Evolutionary conservation across 35 echinoderm and acorn worm species (phyloP).

Genomic region (Stichopus chloronotus): DNA sequence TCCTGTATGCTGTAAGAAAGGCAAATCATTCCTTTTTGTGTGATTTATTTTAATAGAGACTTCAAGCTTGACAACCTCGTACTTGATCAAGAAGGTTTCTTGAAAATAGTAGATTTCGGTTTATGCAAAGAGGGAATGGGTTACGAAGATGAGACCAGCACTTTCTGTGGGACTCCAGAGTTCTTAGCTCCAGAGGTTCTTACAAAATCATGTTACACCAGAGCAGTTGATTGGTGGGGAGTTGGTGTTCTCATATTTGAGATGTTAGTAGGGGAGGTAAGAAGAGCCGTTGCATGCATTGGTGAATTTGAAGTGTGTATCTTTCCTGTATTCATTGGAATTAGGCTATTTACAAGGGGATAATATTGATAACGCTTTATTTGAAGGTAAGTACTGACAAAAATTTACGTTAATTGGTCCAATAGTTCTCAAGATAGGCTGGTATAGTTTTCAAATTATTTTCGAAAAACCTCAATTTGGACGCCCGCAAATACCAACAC

Average conservation of each 20-base stretch:
- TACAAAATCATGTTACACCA: conserved; percentile 92
- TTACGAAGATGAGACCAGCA: conserved; percentile 87
- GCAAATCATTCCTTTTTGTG: neutral
- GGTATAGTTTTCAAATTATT: too few species aligned
- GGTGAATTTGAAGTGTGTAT: too few species aligned
- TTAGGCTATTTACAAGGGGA: too few species aligned
- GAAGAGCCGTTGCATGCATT: neutral
- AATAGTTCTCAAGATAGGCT: too few species aligned
- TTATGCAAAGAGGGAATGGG: conserved; percentile 99
- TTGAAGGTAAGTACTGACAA: too few species aligned
- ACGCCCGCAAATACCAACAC: too few species aligned
- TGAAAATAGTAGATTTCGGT: conserved; percentile 99
- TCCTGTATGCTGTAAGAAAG: too few species aligned
- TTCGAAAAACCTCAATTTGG: too few species aligned
- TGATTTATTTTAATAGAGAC: conserved; percentile 70
- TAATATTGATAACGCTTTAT: too few species aligned
- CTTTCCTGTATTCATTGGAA: too few species aligned
- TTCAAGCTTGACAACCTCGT: conserved; percentile 97
- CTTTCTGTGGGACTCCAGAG: conserved; percentile 97
- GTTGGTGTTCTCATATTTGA: conserved; percentile 98
- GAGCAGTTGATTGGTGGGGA: conserved; percentile 99
- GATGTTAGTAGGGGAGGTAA: conserved; percentile 98
- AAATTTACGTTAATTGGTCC: too few species aligned
- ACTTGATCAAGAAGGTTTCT: conserved; percentile 91
- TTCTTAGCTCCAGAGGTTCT: conserved; percentile 96